Base-by-base conservation (phyloP, 1,140 invertebrate species). In the Drosophila pseudoobscura region DNA sequence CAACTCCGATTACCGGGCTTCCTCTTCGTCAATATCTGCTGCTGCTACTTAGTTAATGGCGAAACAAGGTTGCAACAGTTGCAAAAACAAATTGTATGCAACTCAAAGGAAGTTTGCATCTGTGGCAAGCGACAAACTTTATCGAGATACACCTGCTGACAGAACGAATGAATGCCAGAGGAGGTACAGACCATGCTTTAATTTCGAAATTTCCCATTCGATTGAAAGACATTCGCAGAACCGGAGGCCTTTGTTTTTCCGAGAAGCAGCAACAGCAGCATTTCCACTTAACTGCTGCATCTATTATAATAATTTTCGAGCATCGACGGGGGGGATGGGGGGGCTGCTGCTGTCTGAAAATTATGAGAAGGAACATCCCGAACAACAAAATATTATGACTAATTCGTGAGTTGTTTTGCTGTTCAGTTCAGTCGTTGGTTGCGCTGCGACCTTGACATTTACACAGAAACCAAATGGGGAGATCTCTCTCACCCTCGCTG, bases 361-460 rank as follows among this genome's bases (percentile, higher is more conserved):
- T 57, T 57, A 65, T 70, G 66, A 70, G 66, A 69, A 69, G 66
- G 66, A 70, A 70, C 66, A 70, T 69, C 64, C 66, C 64, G 41
- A 29, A 20, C 26, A 57, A 44, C 51, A 70, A 69, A 70, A 70
- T 70, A 69, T 70, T 70, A 69, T 70, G 66, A 70, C 66, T 70
- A 70, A 70, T 70, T 70, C 35, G 66, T 69, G 66, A 70, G 63
- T 69, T 70, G 66, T 70, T 70, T 70, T 70, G 52, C 64, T 35
- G 24, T 5, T 26, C 24, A 26, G 20, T 20, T 20, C 64, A 47
- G 57, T 57, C 57, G 45, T 13, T 39, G 35, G 35, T 0, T 39
- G 31, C 9, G 31, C 0, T 3, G 35, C 63, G 64, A 70, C 66
- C 66, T 70, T 70, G 66, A 70, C 66, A 70, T 70, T 70, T 70